Evolutionary conservation across 1,140 invertebrate genomes (phyloP).

Genomic region (Cardiocondyla obscurior): DNA sequence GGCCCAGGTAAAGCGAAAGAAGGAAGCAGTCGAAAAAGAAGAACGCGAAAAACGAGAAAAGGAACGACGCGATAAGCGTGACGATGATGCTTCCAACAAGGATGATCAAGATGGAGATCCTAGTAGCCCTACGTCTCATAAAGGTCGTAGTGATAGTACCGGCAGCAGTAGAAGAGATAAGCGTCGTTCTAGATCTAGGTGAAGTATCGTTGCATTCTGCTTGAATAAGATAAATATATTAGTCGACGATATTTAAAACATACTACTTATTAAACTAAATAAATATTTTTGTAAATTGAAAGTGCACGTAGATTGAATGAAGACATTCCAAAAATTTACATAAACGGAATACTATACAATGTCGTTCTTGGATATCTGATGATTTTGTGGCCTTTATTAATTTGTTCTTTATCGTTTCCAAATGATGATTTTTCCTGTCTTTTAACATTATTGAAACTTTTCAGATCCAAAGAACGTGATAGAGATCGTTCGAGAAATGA

Average conservation of each 20-base stretch:
- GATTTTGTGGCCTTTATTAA: background rate
- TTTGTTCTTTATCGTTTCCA: background rate
- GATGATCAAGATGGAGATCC: slow-evolving; percentile 82
- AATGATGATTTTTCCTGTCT: background rate
- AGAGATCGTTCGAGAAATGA: slow-evolving; percentile 79
- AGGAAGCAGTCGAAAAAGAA: slow-evolving; percentile 83
- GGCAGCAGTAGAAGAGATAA: slow-evolving; percentile 80
- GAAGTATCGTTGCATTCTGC: background rate
- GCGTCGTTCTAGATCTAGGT: slow-evolving; percentile 84
- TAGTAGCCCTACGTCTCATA: slow-evolving; percentile 80
- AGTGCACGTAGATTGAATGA: background rate
- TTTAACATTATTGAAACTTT: slow-evolving; percentile 12
- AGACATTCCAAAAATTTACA: background rate
- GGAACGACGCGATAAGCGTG: slow-evolving; percentile 77
- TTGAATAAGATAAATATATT: background rate
- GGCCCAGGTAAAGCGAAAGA: slow-evolving; percentile 85
- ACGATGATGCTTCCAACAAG: slow-evolving; percentile 78
- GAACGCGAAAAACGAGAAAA: slow-evolving; percentile 82
- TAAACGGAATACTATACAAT: background rate
- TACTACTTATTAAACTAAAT: background rate
- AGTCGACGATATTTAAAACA: background rate
- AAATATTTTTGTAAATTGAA: slow-evolving; percentile 3
- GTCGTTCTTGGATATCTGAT: background rate
- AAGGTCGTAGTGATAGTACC: slow-evolving; percentile 77
- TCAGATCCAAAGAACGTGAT: slow-evolving; percentile 82